Percentiles rank a stretch among this genome's conserved stretches.
These are phyloP conservation scores for Heterodera schachtii DNA, from an alignment of 1,140 invertebrate species.

Conservation along the genomic window DNA sequence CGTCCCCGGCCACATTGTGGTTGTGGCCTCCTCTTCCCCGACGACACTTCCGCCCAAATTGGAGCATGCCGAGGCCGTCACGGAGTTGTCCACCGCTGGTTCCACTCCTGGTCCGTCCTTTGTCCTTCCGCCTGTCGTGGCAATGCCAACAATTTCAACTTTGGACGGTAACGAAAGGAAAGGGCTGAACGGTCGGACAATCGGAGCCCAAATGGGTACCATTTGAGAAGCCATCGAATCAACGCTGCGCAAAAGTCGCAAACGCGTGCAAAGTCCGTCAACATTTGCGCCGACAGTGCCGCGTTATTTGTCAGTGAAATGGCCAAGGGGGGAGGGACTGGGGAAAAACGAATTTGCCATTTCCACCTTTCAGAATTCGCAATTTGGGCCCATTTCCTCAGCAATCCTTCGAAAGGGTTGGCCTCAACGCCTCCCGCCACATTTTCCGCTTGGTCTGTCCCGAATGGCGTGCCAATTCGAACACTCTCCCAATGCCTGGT, in stretches of 20 bases:
- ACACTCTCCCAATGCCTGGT: neutral
- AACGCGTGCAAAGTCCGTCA: conserved; percentile 15
- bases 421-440: neutral
- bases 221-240: conserved; percentile 31
- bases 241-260: conserved; percentile 28
- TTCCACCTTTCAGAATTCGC: neutral
- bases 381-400: conserved; percentile 19
- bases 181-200: neutral
- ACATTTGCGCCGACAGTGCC: neutral
- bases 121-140: neutral
- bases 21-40: neutral
- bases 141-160: neutral
- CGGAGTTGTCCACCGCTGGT: neutral
- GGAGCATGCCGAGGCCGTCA: neutral
- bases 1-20: neutral
- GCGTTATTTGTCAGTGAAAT: conserved; percentile 16
- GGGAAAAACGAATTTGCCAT: no score
- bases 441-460: conserved; percentile 23
- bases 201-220: neutral
- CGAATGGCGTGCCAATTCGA: conserved; percentile 27
- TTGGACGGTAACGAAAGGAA: neutral
- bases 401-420: neutral
- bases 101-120: no score
- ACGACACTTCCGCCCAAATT: neutral
- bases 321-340: no score